Percentiles rank a stretch among this genome's conserved stretches.
Conservation (phyloP, 2,797 vertebrate genomes). For the Xerus rutilus region DNA sequence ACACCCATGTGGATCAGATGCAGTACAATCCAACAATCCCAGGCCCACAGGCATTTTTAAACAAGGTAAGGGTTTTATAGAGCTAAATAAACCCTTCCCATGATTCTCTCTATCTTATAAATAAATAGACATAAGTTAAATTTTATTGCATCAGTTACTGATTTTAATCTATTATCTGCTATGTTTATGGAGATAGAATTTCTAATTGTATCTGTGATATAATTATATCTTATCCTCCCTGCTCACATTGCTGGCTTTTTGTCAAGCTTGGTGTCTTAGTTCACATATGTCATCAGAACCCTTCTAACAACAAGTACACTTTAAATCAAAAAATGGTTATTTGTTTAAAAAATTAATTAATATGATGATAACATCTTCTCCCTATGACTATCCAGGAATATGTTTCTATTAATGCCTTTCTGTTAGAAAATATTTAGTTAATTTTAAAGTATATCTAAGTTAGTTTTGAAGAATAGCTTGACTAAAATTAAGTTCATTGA, state of each 20-base stretch:
- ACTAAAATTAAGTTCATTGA: background rate
- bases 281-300: background rate
- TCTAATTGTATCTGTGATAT: background rate
- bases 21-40: constrained; percentile 78
- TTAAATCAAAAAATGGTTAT: background rate
- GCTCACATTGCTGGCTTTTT: background rate
- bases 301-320: background rate
- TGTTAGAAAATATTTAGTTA: constrained; percentile 11
- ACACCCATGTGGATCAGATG: constrained; percentile 77
- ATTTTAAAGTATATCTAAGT: background rate
- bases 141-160: background rate
- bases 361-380: background rate
- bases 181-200: background rate
- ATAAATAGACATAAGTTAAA: background rate
- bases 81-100: background rate
- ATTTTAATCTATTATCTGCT: background rate
- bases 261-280: background rate
- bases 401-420: background rate
- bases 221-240: no score
- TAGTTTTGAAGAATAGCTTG: background rate
- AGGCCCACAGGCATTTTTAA: constrained; percentile 81
- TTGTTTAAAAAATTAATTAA: background rate
- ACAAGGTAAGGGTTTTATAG: constrained; percentile 86
- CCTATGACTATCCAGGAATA: background rate
- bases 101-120: background rate